Evolutionary conservation across 2,113 vertebrate species (phyloP).

Genomic region (Petrocephalus zakoni): DNA sequence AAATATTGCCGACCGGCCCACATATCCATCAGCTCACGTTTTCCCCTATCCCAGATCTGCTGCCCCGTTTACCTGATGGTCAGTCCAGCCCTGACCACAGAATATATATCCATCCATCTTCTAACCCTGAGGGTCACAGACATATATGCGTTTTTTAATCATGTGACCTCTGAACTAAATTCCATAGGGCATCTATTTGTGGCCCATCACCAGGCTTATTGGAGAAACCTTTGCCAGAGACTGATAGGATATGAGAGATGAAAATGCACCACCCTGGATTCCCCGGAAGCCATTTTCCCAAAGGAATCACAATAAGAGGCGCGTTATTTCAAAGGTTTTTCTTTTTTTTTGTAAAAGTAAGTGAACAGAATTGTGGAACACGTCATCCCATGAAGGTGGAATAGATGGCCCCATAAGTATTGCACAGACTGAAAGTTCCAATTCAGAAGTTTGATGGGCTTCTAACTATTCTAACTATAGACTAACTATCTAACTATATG

Average conservation of each 20-base stretch:
- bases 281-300: background rate
- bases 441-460: constrained; percentile 25
- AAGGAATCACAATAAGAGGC: background rate
- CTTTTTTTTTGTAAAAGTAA: background rate
- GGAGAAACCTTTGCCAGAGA: background rate
- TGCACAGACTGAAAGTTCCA: constrained; percentile 11
- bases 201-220: background rate
- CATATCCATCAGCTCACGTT: background rate
- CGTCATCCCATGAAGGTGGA: constrained; percentile 22
- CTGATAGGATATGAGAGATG: background rate
- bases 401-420: constrained; percentile 35
- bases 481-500: background rate
- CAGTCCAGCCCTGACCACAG: background rate
- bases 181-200: background rate
- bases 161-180: background rate
- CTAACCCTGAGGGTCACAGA: background rate
- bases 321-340: background rate
- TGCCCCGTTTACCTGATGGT: background rate
- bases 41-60: too few species aligned
- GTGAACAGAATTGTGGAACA: background rate
- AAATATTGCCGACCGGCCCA: background rate
- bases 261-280: background rate
- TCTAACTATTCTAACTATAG: background rate
- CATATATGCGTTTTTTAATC: background rate
- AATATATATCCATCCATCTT: background rate